Base-by-base conservation (phyloP, 2,113 vertebrate genomes). In the Corapipo altera region DNA sequence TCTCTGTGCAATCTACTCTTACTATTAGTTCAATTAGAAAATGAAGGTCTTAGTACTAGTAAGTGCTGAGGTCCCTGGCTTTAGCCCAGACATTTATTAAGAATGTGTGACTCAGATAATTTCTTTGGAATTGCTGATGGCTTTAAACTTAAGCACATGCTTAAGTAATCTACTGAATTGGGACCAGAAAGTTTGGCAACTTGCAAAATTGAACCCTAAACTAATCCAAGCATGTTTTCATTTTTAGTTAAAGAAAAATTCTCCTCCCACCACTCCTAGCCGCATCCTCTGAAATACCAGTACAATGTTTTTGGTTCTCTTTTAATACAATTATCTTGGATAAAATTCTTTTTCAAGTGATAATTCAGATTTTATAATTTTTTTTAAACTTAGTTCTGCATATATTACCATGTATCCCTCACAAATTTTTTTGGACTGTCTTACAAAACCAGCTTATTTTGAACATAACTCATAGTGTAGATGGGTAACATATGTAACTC, bases 121-220 rank as follows among this genome's bases (percentile, higher is more conserved):
- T 96, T 94, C 91, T 93, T 54, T 93, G 93, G 88, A 95, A 96
- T 75, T 85, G 76, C 81, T 91, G 92, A 87, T 92, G 83, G 91
- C 80, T 94, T 93, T 91, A 86, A 94, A 93, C 49, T 94, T 89
- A 94, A 79, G 92, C 49, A 79, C 92, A 94, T 92, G 49, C 83
- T 87, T 95, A 96, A 95, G 49, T 89, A 94, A 96, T 95, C 95
- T 96, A 89, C 83, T 87, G 92, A 91, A 96, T 66, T 89, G 41
- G n/a, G 88, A 96, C 58, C 76, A 94, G 92, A 93, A 96, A 91
- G 4, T 66, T 91, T 95, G 91, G 83, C 86, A 87, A 22, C 30
- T 70, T 73, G 24, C 15, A 70, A 30, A 13, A 85, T 8, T 91
- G 73, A 95, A 76, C 23, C 54, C 65, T 89, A 78, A 92, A 92